phyloP scores from a whole-genome alignment of 1,140 invertebrate species.

The Zaprionus kolodkinae region DNA sequence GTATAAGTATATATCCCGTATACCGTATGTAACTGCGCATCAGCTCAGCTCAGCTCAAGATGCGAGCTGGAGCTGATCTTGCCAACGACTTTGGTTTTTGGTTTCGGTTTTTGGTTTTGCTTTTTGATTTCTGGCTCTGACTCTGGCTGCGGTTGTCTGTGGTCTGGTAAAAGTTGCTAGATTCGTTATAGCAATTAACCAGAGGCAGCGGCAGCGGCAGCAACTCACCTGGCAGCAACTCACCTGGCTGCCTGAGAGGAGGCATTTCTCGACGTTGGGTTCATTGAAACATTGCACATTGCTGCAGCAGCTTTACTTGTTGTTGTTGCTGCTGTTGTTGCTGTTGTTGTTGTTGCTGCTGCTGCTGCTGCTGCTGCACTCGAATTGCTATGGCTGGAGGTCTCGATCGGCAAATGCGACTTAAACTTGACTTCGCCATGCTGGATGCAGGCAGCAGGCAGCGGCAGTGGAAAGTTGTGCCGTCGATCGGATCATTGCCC shows the following conservation, averaged over 20 bases:
- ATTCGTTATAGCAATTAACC: conserved; percentile 80
- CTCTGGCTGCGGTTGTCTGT: conserved; percentile 24
- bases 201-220: conserved; percentile 16
- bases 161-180: conserved; percentile 73
- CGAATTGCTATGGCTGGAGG: conserved; percentile 57
- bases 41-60: conserved; percentile 40
- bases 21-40: conserved; percentile 34
- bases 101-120: conserved; percentile 30
- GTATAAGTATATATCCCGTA: neutral
- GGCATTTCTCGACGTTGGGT: conserved; percentile 47
- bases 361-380: conserved; percentile 26
- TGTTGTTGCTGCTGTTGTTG: neutral
- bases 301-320: neutral
- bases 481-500: neutral
- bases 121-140: conserved; percentile 41
- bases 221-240: conserved; percentile 24
- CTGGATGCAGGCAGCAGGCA: too few species aligned
- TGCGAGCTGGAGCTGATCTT: conserved; percentile 47
- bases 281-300: conserved; percentile 69
- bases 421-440: conserved; percentile 74
- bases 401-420: conserved; percentile 55
- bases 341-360: conserved; percentile 34
- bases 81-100: neutral
- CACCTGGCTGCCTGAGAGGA: conserved; percentile 38
- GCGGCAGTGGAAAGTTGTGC: conserved; percentile 60